Evolutionary conservation across 2,888 invertebrate genomes (phyloP).

Genomic region (Athripsodes cinereus): DNA sequence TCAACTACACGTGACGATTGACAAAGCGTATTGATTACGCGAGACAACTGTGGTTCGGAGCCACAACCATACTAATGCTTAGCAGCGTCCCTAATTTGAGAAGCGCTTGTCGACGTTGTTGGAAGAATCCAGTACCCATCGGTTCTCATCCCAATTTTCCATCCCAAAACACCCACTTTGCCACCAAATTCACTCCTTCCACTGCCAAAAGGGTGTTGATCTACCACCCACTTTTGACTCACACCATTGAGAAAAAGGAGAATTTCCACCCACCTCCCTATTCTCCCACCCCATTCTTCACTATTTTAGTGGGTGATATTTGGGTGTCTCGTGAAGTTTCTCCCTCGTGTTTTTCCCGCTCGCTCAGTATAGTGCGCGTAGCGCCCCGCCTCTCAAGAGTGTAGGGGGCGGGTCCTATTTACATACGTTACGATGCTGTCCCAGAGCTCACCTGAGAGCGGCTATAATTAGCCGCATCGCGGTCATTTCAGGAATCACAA

Average conservation of each 20-base stretch:
- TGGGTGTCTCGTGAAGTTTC: neutral
- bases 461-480: constrained; percentile 18
- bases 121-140: constrained; percentile 4
- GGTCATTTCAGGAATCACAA: constrained; percentile 3
- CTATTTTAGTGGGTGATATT: neutral
- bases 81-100: neutral
- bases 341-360: neutral
- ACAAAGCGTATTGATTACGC: neutral
- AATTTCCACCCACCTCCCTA: neutral
- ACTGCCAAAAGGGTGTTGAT: neutral
- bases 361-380: neutral
- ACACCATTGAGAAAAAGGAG: neutral
- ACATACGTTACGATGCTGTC: constrained; percentile 14
- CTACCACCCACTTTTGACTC: neutral
- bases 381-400: constrained; percentile 1
- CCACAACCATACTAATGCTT: neutral
- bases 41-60: neutral
- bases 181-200: neutral
- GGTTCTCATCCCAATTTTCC: neutral
- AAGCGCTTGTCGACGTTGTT: neutral
- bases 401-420: constrained; percentile 14
- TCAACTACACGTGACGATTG: neutral
- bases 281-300: neutral
- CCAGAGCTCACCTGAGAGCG: constrained; percentile 13
- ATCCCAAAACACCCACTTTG: neutral